Conservation (phyloP, 1,140 invertebrate species). For the Cheumatopsyche charites region DNA sequence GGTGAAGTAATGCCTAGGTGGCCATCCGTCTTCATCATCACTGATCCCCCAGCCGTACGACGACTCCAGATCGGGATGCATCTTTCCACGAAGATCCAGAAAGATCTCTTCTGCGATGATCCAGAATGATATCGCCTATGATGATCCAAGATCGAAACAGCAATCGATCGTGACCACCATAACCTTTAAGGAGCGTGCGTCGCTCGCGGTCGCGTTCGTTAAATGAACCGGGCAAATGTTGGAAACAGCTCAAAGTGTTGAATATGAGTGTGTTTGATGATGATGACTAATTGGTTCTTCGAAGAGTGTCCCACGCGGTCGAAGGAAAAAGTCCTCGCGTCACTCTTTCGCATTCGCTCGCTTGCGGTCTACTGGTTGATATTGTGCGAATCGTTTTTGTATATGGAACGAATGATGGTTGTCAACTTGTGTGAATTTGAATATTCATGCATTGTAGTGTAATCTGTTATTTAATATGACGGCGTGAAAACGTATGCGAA, state of each 20-base stretch:
- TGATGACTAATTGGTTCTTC: not conserved
- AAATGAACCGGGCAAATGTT: not conserved
- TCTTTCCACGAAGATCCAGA: not conserved
- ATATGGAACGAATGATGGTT: no score
- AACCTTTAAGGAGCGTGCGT: no score
- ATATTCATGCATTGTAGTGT: no score
- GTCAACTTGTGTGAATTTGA: no score
- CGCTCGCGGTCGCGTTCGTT: not conserved
- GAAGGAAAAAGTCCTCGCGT: conserved; percentile 20
- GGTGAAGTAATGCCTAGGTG: conserved; percentile 60
- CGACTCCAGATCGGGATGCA: conserved; percentile 15
- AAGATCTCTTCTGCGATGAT: not conserved
- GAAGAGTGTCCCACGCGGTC: not conserved
- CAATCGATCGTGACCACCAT: no score
- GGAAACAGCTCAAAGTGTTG: not conserved
- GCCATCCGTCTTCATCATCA: conserved; percentile 57
- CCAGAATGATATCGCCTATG: not conserved
- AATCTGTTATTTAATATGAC: no score
- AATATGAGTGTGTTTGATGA: conserved; percentile 1
- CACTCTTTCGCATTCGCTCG: not conserved
- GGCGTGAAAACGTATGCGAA: no score
- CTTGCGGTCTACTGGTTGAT: conserved; percentile 1
- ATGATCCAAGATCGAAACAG: not conserved
- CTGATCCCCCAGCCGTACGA: conserved; percentile 39
- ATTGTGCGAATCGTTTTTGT: no score